Evolutionary conservation across 2,797 vertebrate species (phyloP).

Genomic region (Xyrichtys novacula): DNA sequence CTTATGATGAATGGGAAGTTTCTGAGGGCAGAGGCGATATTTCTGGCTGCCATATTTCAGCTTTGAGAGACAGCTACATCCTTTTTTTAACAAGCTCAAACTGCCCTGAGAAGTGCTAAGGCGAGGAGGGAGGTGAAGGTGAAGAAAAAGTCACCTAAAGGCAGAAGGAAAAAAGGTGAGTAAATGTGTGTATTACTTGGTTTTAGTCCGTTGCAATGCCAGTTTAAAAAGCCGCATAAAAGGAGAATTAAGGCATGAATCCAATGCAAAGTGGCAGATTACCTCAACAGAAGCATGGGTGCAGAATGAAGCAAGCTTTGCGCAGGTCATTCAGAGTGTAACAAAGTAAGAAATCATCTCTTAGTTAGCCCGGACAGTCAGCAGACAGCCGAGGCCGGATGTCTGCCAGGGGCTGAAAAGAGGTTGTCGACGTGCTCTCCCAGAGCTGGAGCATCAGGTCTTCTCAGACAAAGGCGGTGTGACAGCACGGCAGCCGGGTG

Average conservation of each 20-base stretch:
- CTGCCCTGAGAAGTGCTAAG: constrained; percentile 26
- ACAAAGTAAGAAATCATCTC: constrained; percentile 20
- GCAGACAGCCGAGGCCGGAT: constrained; percentile 35
- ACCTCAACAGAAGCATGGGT: not conserved
- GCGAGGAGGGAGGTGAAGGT: not conserved
- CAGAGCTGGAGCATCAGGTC: constrained; percentile 46
- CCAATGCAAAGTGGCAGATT: not conserved
- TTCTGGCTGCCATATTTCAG: constrained; percentile 57
- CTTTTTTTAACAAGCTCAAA: constrained; percentile 45
- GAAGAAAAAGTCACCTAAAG: constrained; percentile 22
- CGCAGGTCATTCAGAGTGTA: constrained; percentile 20
- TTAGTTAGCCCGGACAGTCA: constrained; percentile 18
- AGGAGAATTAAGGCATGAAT: not conserved
- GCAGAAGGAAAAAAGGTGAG: not conserved
- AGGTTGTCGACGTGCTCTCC: constrained; percentile 44
- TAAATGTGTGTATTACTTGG: constrained; percentile 1
- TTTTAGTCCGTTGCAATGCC: not conserved
- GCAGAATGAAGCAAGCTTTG: not conserved
- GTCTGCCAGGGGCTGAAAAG: constrained; percentile 49
- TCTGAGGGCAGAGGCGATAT: constrained; percentile 22
- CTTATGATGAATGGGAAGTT: constrained; percentile 63
- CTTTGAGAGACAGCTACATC: constrained; percentile 65
- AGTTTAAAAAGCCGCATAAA: not conserved
- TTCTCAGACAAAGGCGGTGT: constrained; percentile 64
- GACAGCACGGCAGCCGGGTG: constrained; percentile 54